phyloP scores from a whole-genome alignment of 2,797 vertebrate genomes.

The Threskiornis aethiopicus region DNA sequence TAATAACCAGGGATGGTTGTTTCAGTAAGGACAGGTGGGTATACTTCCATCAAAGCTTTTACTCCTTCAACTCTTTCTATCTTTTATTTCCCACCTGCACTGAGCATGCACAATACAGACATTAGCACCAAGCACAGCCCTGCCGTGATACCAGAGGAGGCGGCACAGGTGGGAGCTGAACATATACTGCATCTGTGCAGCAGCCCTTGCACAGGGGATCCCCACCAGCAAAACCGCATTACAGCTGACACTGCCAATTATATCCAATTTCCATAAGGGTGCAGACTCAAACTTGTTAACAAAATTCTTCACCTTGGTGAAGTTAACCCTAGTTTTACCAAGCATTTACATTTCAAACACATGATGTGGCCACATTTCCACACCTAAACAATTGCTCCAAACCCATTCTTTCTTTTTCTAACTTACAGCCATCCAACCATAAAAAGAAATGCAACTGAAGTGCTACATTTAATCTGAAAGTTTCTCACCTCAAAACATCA shows the following conservation, averaged over 20 bases:
- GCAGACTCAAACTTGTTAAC: neutral
- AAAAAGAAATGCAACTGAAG: neutral
- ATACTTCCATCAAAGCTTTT: neutral
- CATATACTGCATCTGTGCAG: accelerated
- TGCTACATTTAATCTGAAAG: neutral
- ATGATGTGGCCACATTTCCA: neutral
- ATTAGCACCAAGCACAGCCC: neutral
- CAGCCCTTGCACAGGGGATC: accelerated
- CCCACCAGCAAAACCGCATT: neutral
- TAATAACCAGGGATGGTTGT: neutral
- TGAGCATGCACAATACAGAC: accelerated
- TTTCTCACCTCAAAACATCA: neutral
- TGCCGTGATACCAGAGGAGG: accelerated
- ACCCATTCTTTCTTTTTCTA: neutral
- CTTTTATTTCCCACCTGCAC: neutral
- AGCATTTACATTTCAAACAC: neutral
- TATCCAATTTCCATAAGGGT: neutral
- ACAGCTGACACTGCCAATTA: neutral
- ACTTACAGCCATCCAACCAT: neutral
- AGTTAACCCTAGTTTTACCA: neutral
- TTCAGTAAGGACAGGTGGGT: neutral
- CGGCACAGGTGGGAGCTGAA: accelerated
- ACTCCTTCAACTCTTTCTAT: accelerated
- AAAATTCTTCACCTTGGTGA: neutral
- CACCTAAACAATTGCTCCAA: neutral